phyloP scores from a whole-genome alignment of 2,797 vertebrate species.

The Diglossa cyanea region DNA sequence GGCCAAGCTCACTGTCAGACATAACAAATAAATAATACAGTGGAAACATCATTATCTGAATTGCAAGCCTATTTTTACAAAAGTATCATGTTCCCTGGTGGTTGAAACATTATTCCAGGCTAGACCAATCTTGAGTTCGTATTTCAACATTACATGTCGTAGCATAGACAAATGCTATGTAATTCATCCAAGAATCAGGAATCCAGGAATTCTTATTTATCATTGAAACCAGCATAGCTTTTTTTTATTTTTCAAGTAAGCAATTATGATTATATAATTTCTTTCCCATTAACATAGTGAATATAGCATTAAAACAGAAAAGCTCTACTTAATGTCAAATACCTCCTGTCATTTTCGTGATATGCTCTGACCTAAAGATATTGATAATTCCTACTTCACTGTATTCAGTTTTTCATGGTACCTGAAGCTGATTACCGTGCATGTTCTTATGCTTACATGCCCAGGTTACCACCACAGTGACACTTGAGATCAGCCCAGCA shows the following conservation, averaged over 20 bases:
- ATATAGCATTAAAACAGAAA: neutral
- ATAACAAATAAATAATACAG: constrained; percentile 49
- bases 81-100: constrained; percentile 9
- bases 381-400: neutral
- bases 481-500: neutral
- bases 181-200: neutral
- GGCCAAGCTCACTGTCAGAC: constrained; percentile 22
- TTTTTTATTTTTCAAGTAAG: neutral
- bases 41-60: constrained; percentile 52
- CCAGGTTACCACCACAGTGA: neutral
- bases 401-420: neutral
- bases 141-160: neutral
- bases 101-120: neutral
- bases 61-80: constrained; percentile 4
- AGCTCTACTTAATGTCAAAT: neutral
- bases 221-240: neutral
- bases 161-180: neutral
- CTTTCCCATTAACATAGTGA: neutral
- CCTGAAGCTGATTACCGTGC: neutral
- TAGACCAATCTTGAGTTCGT: neutral
- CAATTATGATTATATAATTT: neutral
- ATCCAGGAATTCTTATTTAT: neutral
- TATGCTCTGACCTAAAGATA: neutral
- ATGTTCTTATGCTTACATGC: neutral
- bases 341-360: neutral